Percentiles rank a stretch among this genome's conserved stretches.
Conservation (phyloP, 1,140 invertebrate species). For the Ephestia elutella region DNA sequence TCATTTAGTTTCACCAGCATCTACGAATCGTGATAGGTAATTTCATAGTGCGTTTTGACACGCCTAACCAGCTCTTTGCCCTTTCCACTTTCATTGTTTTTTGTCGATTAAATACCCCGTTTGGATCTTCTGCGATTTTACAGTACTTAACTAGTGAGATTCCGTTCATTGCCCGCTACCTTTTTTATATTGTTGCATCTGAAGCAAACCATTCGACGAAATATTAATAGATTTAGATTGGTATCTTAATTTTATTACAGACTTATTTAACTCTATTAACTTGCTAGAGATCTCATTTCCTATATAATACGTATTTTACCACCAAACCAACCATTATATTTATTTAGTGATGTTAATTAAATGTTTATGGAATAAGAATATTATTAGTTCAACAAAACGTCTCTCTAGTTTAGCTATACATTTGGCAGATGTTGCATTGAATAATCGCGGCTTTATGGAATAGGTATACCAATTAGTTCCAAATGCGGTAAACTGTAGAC, state of each 20-base stretch:
- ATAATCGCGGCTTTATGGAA: conserved; percentile 63
- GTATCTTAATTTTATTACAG: background rate
- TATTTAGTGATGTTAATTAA: background rate
- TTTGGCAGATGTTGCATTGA: conserved; percentile 62
- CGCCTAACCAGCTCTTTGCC: conserved; percentile 57
- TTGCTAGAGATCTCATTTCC: too few relatives aligned
- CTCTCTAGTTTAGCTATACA: background rate
- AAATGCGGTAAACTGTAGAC: conserved; percentile 61
- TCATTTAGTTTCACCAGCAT: conserved; percentile 60
- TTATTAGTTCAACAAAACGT: background rate
- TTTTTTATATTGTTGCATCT: conserved; percentile 13
- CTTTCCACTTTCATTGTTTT: conserved; percentile 58
- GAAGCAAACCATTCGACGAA: background rate
- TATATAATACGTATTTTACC: too few relatives aligned
- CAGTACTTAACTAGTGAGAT: conserved; percentile 5
- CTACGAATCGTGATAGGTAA: conserved; percentile 66
- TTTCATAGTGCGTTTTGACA: conserved; percentile 69
- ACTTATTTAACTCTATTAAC: too few relatives aligned
- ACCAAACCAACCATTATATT: background rate
- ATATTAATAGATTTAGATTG: background rate
- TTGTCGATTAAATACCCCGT: conserved; percentile 23
- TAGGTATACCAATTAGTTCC: conserved; percentile 72
- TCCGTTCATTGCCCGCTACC: conserved; percentile 16
- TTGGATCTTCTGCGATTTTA: conserved; percentile 17
- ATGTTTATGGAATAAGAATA: background rate